Evolutionary conservation across 2,888 invertebrate species (phyloP).

Genomic region (Bedellia somnulentella): DNA sequence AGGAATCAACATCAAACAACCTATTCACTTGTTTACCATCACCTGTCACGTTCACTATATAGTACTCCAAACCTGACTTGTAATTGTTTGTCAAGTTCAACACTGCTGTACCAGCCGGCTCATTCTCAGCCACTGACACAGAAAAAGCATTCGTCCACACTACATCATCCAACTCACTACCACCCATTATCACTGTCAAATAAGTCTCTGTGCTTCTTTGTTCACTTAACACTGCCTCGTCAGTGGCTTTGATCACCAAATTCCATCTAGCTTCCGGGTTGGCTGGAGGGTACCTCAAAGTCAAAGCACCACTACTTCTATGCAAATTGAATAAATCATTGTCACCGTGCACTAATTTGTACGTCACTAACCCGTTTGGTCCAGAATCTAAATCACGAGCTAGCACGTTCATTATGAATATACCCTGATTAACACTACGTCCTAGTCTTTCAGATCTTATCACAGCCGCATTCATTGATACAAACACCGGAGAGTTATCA

Average conservation of each 20-base stretch:
- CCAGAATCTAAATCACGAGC: constrained; percentile 90
- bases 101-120: constrained; percentile 83
- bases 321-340: constrained; percentile 80
- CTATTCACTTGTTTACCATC: constrained; percentile 79
- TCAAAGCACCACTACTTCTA: constrained; percentile 76
- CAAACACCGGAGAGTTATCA: constrained; percentile 89
- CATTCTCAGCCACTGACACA: constrained; percentile 87
- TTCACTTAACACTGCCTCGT: constrained; percentile 88
- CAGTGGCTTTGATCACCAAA: constrained; percentile 84
- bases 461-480: constrained; percentile 90
- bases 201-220: constrained; percentile 86
- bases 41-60: constrained; percentile 84
- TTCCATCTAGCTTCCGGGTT: constrained; percentile 76
- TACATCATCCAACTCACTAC: constrained; percentile 60
- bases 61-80: constrained; percentile 77
- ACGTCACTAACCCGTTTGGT: constrained; percentile 89
- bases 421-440: constrained; percentile 55
- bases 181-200: constrained; percentile 77
- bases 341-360: constrained; percentile 80
- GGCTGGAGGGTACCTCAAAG: constrained; percentile 61
- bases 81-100: constrained; percentile 76
- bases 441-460: constrained; percentile 62
- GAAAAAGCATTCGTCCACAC: constrained; percentile 67
- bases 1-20: constrained; percentile 88
- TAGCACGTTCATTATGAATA: constrained; percentile 74